phyloP scores from a whole-genome alignment of 2,113 vertebrate genomes.

The mouse (Mus musculus) region DNA sequence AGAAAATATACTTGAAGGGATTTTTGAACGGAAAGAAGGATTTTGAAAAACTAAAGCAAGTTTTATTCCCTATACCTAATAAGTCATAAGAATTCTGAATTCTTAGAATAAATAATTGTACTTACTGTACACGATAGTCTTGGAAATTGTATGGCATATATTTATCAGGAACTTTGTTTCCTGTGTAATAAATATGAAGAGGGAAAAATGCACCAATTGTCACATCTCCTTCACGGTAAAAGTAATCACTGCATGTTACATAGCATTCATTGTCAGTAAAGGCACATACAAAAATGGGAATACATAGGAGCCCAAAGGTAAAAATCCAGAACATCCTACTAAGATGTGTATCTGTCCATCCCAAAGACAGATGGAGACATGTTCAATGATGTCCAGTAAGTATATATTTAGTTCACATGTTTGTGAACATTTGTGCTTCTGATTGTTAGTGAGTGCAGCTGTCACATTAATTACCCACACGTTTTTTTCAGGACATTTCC shows the following conservation, averaged over 20 bases:
- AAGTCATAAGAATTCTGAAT: background rate
- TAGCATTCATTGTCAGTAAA: background rate
- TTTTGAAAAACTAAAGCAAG: background rate
- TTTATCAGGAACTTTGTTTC: background rate
- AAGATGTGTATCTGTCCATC: background rate
- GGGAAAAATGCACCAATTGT: background rate
- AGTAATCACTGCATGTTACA: background rate
- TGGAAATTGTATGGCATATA: fast-evolving
- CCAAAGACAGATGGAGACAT: background rate
- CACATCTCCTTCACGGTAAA: background rate
- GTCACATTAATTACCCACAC: background rate
- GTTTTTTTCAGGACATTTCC: background rate
- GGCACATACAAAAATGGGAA: background rate
- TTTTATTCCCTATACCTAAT: background rate
- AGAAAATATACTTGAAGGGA: background rate
- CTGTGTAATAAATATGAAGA: background rate
- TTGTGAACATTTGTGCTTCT: background rate
- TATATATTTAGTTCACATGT: background rate
- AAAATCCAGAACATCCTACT: background rate
- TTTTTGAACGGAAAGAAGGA: background rate
- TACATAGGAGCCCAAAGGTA: background rate
- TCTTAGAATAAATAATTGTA: background rate
- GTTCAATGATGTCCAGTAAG: background rate
- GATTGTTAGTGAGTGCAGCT: background rate
- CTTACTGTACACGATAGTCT: background rate